Percentiles rank a stretch among this genome's conserved stretches.
Conservation (phyloP, 2,888 invertebrate species). For the Cancer borealis region DNA sequence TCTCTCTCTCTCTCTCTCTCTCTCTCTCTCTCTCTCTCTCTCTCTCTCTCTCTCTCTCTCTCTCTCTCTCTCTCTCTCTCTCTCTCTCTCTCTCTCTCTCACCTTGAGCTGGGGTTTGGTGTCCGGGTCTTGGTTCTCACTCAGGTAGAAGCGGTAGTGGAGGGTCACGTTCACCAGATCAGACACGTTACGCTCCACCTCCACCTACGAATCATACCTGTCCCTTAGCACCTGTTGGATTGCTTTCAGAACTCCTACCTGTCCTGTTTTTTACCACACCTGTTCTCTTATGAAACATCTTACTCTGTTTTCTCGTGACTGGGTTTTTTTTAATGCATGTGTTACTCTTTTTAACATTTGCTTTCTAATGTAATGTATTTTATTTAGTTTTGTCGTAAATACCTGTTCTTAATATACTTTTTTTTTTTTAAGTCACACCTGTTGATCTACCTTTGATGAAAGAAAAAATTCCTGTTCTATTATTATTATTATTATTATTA, state of each 20-base stretch:
- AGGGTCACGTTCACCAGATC: slow-evolving; percentile 49
- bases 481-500: neutral
- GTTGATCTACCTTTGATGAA: neutral
- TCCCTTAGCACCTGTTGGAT: neutral
- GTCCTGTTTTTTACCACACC: neutral
- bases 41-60: no score
- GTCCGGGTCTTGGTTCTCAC: slow-evolving; percentile 37
- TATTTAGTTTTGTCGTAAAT: no score
- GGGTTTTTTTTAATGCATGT: neutral
- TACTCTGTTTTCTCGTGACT: neutral
- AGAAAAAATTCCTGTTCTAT: neutral
- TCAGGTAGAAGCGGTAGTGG: slow-evolving; percentile 61
- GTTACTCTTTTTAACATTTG: neutral
- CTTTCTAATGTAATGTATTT: neutral
- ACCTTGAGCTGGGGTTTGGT: slow-evolving; percentile 58
- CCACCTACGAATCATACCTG: slow-evolving; percentile 47
- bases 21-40: neutral
- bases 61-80: slow-evolving; percentile 26
- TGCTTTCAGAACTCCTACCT: neutral
- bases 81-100: slow-evolving; percentile 41
- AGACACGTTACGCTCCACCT: neutral
- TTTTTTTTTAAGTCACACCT: no score
- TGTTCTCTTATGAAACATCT: neutral
- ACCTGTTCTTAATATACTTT: no score
- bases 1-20: slow-evolving; percentile 1